Evolutionary conservation across 1,140 invertebrate genomes (phyloP).

Genomic region (Bombus breviceps): DNA sequence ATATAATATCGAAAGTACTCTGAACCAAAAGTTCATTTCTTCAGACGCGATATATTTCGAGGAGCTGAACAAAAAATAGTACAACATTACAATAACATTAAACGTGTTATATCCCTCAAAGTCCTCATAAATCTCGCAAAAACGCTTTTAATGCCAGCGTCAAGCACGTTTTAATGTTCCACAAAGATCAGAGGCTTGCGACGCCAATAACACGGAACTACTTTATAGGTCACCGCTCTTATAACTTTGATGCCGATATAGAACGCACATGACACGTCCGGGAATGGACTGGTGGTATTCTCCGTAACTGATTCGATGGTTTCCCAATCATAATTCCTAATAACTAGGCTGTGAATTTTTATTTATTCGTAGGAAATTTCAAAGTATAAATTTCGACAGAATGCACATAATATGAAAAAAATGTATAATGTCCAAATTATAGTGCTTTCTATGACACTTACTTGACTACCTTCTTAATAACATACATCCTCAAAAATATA

Average conservation of each 20-base stretch:
- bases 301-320: not conserved
- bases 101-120: not conserved
- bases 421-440: no score
- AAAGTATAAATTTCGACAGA: no score
- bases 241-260: not conserved
- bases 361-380: no score
- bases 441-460: no score
- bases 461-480: no score
- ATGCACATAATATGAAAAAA: no score
- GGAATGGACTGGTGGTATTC: not conserved
- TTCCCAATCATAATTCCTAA: not conserved
- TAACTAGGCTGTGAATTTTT: not conserved
- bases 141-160: not conserved
- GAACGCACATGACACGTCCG: not conserved
- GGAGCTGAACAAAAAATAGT: not conserved
- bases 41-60: not conserved
- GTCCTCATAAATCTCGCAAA: no score
- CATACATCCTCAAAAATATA: no score
- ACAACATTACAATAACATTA: not conserved
- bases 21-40: not conserved
- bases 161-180: not conserved
- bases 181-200: not conserved
- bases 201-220: not conserved
- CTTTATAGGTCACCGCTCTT: slow-evolving; percentile 10
- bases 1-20: not conserved